Evolutionary conservation across 2,113 vertebrate genomes (phyloP).

Genomic region (Hippocampus barbouri): DNA sequence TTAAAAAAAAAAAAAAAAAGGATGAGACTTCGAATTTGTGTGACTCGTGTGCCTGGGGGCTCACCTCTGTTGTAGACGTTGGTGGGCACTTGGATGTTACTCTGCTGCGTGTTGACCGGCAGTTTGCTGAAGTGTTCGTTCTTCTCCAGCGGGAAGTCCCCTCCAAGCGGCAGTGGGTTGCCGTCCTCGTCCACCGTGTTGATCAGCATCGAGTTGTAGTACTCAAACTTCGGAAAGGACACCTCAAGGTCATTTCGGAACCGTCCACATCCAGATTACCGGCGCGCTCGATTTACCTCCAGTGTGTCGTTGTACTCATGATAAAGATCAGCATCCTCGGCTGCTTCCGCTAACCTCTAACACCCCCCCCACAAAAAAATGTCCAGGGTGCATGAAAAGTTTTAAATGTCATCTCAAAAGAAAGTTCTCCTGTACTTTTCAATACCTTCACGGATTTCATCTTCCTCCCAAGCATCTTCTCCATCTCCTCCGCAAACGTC

Average conservation of each 20-base stretch:
- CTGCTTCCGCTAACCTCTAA: slow-evolving; percentile 85
- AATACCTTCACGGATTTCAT: slow-evolving; percentile 89
- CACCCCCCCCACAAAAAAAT: too few relatives aligned
- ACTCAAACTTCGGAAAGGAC: slow-evolving; percentile 78
- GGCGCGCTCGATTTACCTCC: slow-evolving; percentile 69
- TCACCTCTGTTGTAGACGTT: slow-evolving; percentile 97
- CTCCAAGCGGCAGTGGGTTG: slow-evolving; percentile 81
- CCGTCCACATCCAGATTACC: too few relatives aligned
- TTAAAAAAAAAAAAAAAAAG: neutral
- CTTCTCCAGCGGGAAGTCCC: slow-evolving; percentile 82
- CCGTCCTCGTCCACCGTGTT: slow-evolving; percentile 82
- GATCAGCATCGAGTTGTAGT: slow-evolving; percentile 87
- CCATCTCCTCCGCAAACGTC: slow-evolving; percentile 91
- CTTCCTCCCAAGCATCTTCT: slow-evolving; percentile 89
- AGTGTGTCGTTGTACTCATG: slow-evolving; percentile 87
- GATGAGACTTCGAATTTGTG: neutral
- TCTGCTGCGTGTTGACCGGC: slow-evolving; percentile 83
- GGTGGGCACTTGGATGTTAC: slow-evolving; percentile 91
- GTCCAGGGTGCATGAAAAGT: too few relatives aligned
- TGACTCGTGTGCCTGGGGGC: neutral
- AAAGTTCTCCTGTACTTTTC: too few relatives aligned
- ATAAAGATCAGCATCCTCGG: slow-evolving; percentile 88
- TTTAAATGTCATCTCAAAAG: neutral
- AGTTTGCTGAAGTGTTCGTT: slow-evolving; percentile 90
- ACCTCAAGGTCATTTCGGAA: too few relatives aligned